Evolutionary conservation across 2,797 vertebrate species (phyloP), one percentile per base, ranked within the genome.

Genomic region (Clarias platycephalus): DNA sequence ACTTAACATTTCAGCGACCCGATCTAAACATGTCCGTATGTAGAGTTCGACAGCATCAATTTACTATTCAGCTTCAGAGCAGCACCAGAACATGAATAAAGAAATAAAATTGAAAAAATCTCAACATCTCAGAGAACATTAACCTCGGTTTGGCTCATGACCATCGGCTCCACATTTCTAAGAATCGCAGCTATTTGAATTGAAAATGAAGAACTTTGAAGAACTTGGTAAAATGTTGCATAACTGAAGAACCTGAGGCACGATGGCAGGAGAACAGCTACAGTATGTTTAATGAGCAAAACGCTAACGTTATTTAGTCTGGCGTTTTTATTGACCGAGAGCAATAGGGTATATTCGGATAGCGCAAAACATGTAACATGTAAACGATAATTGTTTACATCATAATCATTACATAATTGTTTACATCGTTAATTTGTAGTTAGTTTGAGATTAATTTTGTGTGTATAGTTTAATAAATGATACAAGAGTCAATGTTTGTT

Each of bases 81-180:
- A 62, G 13, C 18, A 2, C 55, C 6, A 20, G 37, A 63, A 20
- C 58, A 44, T 44, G 34, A 79, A 77, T 77, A 78, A 78, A 78
- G 76, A 37, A 81, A 37, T 70, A n/a, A 40, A 81, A 57, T n/a
- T 18, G 6, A n/a, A 70, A 63, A 58, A 70, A 2, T 40, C 66
- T 55, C 72, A 13, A 24, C 28, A 53, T 84, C 58, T 84, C 83
- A 70, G 16, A 40, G 53, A 82, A 22, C 76, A 60, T 83, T 80
- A 74, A 74, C 60, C 76, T 81, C 16, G 13, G 34, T 53, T 77
- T 67, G 63, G 44, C 62, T 44, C 44, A 58, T 74, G 76, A 83
- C 82, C 70, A 5, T 44, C 20, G 24, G 31, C 57, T 55, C 13
- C 4, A 9, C 53, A 63, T 80, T 49, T 72, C 2, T 0, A 60